phyloP scores from a whole-genome alignment of 1,140 invertebrate genomes.

The Matsumurasca onukii region DNA sequence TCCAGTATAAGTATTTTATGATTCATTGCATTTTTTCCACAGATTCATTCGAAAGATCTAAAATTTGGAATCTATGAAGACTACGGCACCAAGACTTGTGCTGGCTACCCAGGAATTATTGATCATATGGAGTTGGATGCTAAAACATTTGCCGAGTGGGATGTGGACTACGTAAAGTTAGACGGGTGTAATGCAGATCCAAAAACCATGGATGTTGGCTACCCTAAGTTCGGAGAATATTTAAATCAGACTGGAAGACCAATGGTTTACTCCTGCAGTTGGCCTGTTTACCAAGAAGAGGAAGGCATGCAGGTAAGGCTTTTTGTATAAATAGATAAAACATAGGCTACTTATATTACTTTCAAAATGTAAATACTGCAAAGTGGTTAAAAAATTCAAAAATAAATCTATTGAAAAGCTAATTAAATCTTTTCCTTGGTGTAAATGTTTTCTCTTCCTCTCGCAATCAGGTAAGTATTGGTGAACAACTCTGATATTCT shows the following conservation, averaged over 20 bases:
- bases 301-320: conserved; percentile 46
- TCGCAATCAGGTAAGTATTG: too few species aligned
- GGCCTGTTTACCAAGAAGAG: conserved; percentile 75
- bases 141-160: conserved; percentile 93
- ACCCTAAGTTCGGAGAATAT: conserved; percentile 30
- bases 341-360: too few species aligned
- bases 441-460: too few species aligned
- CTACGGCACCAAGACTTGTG: conserved; percentile 93
- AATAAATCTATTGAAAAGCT: too few species aligned
- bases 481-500: too few species aligned
- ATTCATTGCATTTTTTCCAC: too few species aligned
- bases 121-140: conserved; percentile 85
- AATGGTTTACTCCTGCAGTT: conserved; percentile 88
- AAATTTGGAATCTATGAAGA: conserved; percentile 98
- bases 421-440: too few species aligned
- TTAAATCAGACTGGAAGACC: conserved; percentile 78
- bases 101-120: conserved; percentile 91
- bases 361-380: too few species aligned
- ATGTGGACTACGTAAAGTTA: conserved; percentile 94
- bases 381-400: too few species aligned
- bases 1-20: too few species aligned
- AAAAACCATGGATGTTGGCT: conserved; percentile 76
- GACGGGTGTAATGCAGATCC: conserved; percentile 92
- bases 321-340: too few species aligned
- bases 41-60: conserved; percentile 91